These are phyloP conservation scores for Drosophila pandora DNA, from an alignment of 1,140 invertebrate species.

Conservation along the genomic window DNA sequence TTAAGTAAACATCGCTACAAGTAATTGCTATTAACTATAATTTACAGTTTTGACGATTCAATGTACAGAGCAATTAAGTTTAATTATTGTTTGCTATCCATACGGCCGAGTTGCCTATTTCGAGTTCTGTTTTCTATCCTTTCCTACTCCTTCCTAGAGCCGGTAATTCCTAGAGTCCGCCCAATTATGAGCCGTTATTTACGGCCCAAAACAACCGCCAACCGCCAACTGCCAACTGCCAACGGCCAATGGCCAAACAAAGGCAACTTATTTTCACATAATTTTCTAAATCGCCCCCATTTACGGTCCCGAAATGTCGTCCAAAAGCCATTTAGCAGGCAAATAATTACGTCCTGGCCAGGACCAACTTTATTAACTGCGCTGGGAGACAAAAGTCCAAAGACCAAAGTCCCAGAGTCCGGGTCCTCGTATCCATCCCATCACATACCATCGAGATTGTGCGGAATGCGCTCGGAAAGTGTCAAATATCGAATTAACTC, in stretches of 20 bases:
- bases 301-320: conserved; percentile 66
- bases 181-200: conserved; percentile 72
- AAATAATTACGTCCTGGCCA: conserved; percentile 68
- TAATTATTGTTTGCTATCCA: conserved; percentile 73
- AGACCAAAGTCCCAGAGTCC: conserved; percentile 12
- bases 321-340: conserved; percentile 75
- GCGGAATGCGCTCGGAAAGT: conserved; percentile 58
- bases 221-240: conserved; percentile 27
- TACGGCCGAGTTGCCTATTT: conserved; percentile 38
- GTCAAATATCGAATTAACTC: conserved; percentile 83
- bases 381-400: conserved; percentile 36
- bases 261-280: conserved; percentile 77
- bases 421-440: conserved; percentile 11
- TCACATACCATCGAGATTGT: conserved; percentile 28
- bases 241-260: conserved; percentile 46
- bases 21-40: conserved; percentile 54
- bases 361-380: conserved; percentile 77
- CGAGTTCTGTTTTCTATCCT: conserved; percentile 35
- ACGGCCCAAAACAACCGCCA: conserved; percentile 46
- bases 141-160: not conserved
- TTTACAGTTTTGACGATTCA: conserved; percentile 58
- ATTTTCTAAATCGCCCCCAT: conserved; percentile 71
- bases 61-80: conserved; percentile 75
- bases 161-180: conserved; percentile 35
- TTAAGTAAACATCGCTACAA: conserved; percentile 45